Evolutionary conservation across 1,140 invertebrate genomes (phyloP).

Genomic region (Drosophila baimaii): DNA sequence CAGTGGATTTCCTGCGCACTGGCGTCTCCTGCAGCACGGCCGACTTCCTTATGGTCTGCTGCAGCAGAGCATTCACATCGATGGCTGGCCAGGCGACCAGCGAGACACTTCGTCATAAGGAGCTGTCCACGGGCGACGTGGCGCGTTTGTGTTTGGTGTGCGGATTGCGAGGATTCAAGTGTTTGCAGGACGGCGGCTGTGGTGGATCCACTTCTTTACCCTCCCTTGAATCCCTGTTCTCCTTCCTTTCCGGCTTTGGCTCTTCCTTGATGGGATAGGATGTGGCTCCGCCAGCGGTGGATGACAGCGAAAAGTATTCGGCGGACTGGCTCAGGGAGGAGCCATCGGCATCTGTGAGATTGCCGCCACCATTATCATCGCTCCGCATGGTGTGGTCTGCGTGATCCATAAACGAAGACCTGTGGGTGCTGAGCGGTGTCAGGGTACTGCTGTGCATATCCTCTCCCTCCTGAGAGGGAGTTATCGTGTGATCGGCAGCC

Average conservation of each 20-base stretch:
- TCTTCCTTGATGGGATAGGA: conserved; percentile 22
- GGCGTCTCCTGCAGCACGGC: conserved; percentile 73
- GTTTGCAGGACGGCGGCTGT: conserved; percentile 46
- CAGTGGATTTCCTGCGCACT: conserved; percentile 23
- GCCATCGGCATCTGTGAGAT: conserved; percentile 66
- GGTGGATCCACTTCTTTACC: conserved; percentile 29
- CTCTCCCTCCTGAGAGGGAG: conserved; percentile 60
- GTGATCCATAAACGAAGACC: conserved; percentile 39
- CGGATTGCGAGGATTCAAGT: conserved; percentile 65
- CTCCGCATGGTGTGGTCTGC: conserved; percentile 72
- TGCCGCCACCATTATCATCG: conserved; percentile 43
- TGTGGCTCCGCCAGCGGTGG: conserved; percentile 28
- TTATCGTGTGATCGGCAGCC: conserved; percentile 73
- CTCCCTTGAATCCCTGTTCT: background rate
- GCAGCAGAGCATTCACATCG: conserved; percentile 80
- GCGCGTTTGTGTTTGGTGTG: conserved; percentile 59
- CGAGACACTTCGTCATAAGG: conserved; percentile 84
- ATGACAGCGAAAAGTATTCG: conserved; percentile 78
- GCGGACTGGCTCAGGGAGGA: conserved; percentile 80
- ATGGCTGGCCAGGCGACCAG: conserved; percentile 84
- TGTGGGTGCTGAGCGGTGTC: conserved; percentile 64
- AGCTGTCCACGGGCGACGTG: conserved; percentile 59
- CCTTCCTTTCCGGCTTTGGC: conserved; percentile 19
- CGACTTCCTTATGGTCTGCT: conserved; percentile 81
- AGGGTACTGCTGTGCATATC: conserved; percentile 72